Evolutionary conservation across 2,888 invertebrate species (phyloP), one percentile per base, ranked within the genome.

Genomic region (Shargacucullia verbasci): DNA sequence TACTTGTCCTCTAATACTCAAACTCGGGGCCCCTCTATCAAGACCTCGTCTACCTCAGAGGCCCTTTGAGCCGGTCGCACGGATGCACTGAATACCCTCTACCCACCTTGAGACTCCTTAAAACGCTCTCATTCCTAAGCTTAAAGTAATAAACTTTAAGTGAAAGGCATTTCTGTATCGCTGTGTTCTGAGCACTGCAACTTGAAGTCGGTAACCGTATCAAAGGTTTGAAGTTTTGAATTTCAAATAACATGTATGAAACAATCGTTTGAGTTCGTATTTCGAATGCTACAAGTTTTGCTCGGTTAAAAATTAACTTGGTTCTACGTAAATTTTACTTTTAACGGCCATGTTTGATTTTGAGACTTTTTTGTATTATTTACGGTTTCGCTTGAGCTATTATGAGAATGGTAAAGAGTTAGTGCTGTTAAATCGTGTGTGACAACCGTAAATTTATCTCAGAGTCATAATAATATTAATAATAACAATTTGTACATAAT

Each of bases 1-100:
- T 44, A 45, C 2, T n/a, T 60, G 12, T 69, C 63, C 54, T 0
- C 0, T 1, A 15, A 49, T 29, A 29, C 11, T 12, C 1, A 11
- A 64, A 43, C 14, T 47, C 25, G 15, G 61, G 64, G 74, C 46
- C 58, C 43, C 62, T 49, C 44, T 70, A 77, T 57, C 55, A 43
- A 55, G 73, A 61, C 74, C 63, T 67, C 73, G 65, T 66, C 62
- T 64, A 69, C 76, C 71, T 68, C 76, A 63, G 76, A 72, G 69
- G 77, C 78, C 85, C 86, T 89, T 90, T 89, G 89, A 88, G 85
- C 71, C 76, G 79, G 76, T 81, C 84, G 81, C 88, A 79, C 83
- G 82, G 84, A 87, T 89, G 86, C 85, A 84, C 82, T 77, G 78
- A 85, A 88, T 90, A 85, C 84, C 82, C 79, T 39, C 50, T 68